Evolutionary conservation across 1,140 invertebrate species (phyloP).

Genomic region (Macrocentrus cingulum): DNA sequence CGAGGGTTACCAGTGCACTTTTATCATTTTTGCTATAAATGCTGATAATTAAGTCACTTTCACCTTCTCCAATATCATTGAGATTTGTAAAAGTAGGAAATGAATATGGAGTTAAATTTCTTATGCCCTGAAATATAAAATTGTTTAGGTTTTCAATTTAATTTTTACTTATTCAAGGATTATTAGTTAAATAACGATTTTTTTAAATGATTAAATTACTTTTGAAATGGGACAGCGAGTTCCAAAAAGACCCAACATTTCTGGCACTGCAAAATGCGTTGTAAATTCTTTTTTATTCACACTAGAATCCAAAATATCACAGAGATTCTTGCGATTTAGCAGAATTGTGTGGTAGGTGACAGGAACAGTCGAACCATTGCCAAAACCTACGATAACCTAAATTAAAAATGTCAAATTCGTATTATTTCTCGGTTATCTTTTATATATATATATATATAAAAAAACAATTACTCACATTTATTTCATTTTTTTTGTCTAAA

Average conservation of each 20-base stretch:
- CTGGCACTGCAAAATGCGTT: background rate
- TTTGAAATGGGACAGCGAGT: constrained; percentile 5
- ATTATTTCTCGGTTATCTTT: too few species aligned
- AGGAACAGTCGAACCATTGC: too few species aligned
- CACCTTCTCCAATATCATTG: background rate
- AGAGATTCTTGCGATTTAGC: background rate
- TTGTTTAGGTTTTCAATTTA: background rate
- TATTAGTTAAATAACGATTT: background rate
- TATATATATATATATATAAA: too few species aligned
- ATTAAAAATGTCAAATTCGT: too few species aligned
- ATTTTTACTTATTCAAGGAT: background rate
- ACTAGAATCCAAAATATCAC: background rate
- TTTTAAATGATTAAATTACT: constrained; percentile 5
- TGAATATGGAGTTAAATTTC: background rate
- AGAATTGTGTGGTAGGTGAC: too few species aligned
- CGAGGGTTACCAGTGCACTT: background rate
- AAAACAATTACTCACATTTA: too few species aligned
- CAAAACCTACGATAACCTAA: too few species aligned
- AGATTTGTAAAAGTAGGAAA: background rate
- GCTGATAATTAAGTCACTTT: background rate
- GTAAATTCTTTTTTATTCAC: background rate
- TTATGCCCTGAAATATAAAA: constrained; percentile 10
- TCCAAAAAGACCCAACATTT: background rate
- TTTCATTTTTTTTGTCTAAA: too few species aligned
- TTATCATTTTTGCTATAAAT: background rate